Evolutionary conservation across 2,797 vertebrate species (phyloP), one percentile per base, ranked within the genome.

Genomic region (Erithacus rubecula): DNA sequence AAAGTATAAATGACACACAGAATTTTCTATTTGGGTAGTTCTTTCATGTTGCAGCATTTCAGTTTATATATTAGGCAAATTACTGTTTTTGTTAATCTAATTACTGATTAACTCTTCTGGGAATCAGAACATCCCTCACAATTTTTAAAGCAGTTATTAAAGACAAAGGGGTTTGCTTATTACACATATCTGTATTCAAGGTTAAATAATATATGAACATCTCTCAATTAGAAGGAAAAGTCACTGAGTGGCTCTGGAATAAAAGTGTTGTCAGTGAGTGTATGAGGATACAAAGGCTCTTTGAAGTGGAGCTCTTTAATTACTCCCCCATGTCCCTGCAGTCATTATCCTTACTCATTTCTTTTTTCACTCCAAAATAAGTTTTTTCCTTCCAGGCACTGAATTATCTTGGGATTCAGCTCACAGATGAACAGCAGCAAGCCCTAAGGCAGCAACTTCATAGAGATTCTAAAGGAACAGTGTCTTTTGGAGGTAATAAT

Each of bases 401-500:
- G 86, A 97, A 97, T 94, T 98, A 97, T 89, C 98, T 98, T 86
- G 98, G 98, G 68, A 96, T 99, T 92, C 98, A 98, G 68, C 98
- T 98, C 71, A 98, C 98, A 67, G 97, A 98, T 59, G 96, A 97
- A 68, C 98, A 99, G 94, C 97, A 97, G 20, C 98, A 98, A 96
- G 89, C 90, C n/a, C 93, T 99, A 85, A 97, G 97, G 96, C 98
- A 98, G 89, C 98, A 98, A 87, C 97, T 99, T 46, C 96, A 92
- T 80, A 97, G 98, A 14, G 98, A 99, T 95, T 97, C 97, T 16
- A 96, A 96, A 27, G 98, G 98, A 82, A 98, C 98, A 9, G 98
- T 99, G 88, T 97, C 98, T 94, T 98, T 98, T 90, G 97, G 98
- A 98, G 99, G 99, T 99, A 97, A 96, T 89, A 29, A 79, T 95